Base-by-base conservation (phyloP, 1,140 invertebrate genomes). In the Frieseomelitta varia region DNA sequence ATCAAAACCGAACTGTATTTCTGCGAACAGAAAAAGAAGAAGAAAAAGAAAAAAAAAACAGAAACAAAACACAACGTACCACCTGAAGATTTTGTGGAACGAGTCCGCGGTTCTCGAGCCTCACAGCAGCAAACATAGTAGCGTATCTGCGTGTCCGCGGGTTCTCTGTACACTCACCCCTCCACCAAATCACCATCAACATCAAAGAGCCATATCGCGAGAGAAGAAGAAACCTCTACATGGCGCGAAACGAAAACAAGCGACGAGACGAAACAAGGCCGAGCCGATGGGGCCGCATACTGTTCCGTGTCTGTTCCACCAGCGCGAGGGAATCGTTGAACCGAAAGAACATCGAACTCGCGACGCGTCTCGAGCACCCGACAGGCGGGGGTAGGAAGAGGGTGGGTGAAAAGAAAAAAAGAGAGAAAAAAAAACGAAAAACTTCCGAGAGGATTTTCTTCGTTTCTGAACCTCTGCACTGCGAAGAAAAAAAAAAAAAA, bases 301-400 rank as follows among this genome's bases (percentile, higher is more conserved):
- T 61, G 30, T 76, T 15, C 15, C 34, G 24, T 51, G 74, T 19
- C 15, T 27, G 30, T 51, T 27, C 17, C 11, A 73, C n/a, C 56
- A 76, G 14, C 55, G 53, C 24, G 19, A 55, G 21, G 34, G 56
- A 63, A 65, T 72, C 79, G 79, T 72, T 71, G 67, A 47, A 56
- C 24, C 79, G 79, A 17, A 58, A 58, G 79, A 47, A 55, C 79
- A 71, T 80, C 79, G 68, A 72, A 61, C 79, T 61, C 74, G 6
- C 27, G 53, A 53, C 72, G 53, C 51, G 19, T 47, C n/a, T 39
- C 24, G 63, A 65, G 27, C 39, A 65, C 8, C 1, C n/a, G 30
- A 65, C n/a, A 30, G 63, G 63, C 17, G 34, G 17, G 53, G 17
- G 17, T 21, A 0, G 53, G 53, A 19, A 14, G 65, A 3, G 24